These are phyloP conservation scores for Triplophysa bombifrons DNA, from an alignment of 2,797 vertebrate species.

Conservation along the genomic window DNA sequence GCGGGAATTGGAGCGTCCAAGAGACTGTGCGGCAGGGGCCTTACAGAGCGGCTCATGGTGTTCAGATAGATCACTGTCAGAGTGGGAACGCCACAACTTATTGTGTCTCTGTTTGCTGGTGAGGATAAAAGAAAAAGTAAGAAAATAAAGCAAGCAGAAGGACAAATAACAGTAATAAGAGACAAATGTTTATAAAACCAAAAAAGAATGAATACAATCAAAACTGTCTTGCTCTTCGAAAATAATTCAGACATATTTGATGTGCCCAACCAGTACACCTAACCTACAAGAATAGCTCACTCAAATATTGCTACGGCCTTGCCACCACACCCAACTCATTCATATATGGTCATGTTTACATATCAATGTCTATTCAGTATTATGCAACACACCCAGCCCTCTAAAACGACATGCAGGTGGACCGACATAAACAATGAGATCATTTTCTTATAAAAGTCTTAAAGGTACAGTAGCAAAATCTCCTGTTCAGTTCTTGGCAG, in stretches of 20 bases:
- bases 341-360: not conserved
- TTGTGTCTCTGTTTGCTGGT: conserved; percentile 95
- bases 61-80: conserved; percentile 92
- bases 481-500: not conserved
- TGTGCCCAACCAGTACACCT: not conserved
- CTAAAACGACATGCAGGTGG: not conserved
- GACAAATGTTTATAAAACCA: too few relatives aligned
- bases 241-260: not conserved
- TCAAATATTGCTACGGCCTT: not conserved
- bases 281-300: not conserved
- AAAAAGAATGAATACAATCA: too few relatives aligned
- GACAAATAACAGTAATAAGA: too few relatives aligned
- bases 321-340: not conserved
- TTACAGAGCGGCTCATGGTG: conserved; percentile 82
- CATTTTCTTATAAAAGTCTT: not conserved
- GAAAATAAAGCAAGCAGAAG: not conserved
- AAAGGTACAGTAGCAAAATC: not conserved
- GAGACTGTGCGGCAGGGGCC: conserved; percentile 59
- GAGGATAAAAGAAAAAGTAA: not conserved
- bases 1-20: conserved; percentile 71
- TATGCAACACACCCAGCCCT: not conserved
- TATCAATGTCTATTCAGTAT: conserved; percentile 4
- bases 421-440: not conserved
- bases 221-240: too few relatives aligned
- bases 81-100: conserved; percentile 97